Evolutionary conservation across 1,140 invertebrate genomes (phyloP).

Genomic region (Cydia splendana): DNA sequence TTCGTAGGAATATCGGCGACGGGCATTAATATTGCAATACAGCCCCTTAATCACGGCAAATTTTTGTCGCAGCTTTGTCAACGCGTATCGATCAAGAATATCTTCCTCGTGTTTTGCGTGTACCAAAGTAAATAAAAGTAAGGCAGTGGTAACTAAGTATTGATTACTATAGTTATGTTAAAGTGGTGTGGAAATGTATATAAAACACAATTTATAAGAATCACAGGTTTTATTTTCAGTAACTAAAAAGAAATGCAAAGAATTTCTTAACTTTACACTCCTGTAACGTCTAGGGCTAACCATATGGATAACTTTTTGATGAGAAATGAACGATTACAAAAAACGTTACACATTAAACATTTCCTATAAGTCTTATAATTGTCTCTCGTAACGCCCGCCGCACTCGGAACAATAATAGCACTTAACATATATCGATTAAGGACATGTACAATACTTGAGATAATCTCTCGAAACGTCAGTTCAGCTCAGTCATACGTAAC

Average conservation of each 20-base stretch:
- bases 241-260: constrained; percentile 79
- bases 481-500: constrained; percentile 49
- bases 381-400: constrained; percentile 64
- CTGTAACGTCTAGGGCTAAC: constrained; percentile 73
- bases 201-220: constrained; percentile 57
- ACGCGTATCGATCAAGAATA: too few relatives aligned
- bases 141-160: neutral
- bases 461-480: constrained; percentile 47
- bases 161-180: constrained; percentile 16
- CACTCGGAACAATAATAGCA: constrained; percentile 67
- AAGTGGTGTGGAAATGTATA: constrained; percentile 41
- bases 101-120: too few relatives aligned
- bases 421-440: constrained; percentile 62
- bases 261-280: constrained; percentile 74
- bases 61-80: too few relatives aligned
- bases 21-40: too few relatives aligned
- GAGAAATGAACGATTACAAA: constrained; percentile 78
- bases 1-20: too few relatives aligned
- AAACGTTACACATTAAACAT: constrained; percentile 77
- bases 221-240: constrained; percentile 76
- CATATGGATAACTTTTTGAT: constrained; percentile 71
- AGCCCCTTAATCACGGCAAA: too few relatives aligned
- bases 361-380: constrained; percentile 77
- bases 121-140: too few relatives aligned
- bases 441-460: constrained; percentile 61